Conservation (phyloP, 2,797 vertebrate genomes). For the Clarias fuscus region DNA sequence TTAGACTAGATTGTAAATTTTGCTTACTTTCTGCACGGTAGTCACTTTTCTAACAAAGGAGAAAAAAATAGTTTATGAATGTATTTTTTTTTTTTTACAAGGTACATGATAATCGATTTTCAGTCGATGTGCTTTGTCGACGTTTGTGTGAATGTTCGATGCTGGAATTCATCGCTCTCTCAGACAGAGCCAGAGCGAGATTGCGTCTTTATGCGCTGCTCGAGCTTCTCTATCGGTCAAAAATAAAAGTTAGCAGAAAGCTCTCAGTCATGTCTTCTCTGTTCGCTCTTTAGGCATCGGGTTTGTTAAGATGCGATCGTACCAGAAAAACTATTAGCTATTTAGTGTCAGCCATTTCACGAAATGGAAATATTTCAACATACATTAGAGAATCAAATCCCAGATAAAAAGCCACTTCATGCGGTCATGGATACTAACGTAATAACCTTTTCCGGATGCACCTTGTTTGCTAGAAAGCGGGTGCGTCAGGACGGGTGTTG, state of each 20-base stretch:
- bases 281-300: background rate
- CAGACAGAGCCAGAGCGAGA: background rate
- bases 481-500: background rate
- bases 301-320: background rate
- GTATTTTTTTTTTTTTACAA: background rate
- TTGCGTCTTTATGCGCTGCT: background rate
- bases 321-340: background rate
- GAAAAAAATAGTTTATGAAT: background rate
- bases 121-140: background rate
- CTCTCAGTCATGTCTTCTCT: background rate
- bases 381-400: background rate
- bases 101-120: background rate
- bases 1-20: no score
- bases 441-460: background rate
- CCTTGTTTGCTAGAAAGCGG: background rate
- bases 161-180: background rate
- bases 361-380: no score
- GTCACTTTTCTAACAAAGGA: background rate
- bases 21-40: background rate
- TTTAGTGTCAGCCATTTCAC: background rate
- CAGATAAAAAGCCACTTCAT: background rate
- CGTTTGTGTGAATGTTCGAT: background rate
- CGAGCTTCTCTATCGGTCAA: no score
- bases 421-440: background rate
- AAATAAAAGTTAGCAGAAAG: no score